These are phyloP conservation scores for Colletes collaris DNA, from an alignment of 2,888 invertebrate species.

Conservation along the genomic window DNA sequence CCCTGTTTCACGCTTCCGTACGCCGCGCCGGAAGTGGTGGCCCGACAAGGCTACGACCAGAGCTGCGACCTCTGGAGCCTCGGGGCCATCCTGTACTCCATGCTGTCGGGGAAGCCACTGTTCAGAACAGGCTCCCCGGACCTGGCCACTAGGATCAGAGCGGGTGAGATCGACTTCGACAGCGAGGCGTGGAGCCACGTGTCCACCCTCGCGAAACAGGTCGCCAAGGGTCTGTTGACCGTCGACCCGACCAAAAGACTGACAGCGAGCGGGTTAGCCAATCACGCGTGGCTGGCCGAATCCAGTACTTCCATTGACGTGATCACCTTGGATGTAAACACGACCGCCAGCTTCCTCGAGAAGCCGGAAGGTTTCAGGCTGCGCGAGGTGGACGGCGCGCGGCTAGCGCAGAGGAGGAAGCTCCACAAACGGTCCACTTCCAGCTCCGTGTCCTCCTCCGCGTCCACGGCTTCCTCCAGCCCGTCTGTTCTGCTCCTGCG, in stretches of 20 bases:
- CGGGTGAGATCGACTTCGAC: constrained; percentile 91
- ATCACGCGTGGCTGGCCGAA: constrained; percentile 88
- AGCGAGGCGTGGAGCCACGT: constrained; percentile 89
- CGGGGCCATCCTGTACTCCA: constrained; percentile 95
- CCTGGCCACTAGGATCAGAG: constrained; percentile 91
- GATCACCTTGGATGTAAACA: constrained; percentile 1
- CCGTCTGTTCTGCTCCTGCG: constrained; percentile 70
- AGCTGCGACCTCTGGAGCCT: constrained; percentile 98
- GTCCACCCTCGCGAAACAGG: constrained; percentile 89
- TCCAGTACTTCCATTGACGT: constrained; percentile 40
- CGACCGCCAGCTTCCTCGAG: constrained; percentile 68
- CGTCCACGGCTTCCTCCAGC: constrained; percentile 80
- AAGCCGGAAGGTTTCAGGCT: constrained; percentile 86
- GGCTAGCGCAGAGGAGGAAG: constrained; percentile 88
- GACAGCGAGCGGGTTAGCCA: constrained; percentile 87
- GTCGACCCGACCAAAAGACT: constrained; percentile 90
- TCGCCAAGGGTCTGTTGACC: constrained; percentile 90
- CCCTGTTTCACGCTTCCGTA: constrained; percentile 98
- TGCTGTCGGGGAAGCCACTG: constrained; percentile 94
- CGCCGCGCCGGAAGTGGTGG: constrained; percentile 97
- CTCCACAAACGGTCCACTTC: constrained; percentile 85
- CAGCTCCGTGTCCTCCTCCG: constrained; percentile 82
- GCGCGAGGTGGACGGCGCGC: constrained; percentile 89
- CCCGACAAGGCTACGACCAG: constrained; percentile 92
- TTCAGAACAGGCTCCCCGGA: constrained; percentile 90